Conservation (phyloP, 2,888 invertebrate genomes). For the Acleris emargana region DNA sequence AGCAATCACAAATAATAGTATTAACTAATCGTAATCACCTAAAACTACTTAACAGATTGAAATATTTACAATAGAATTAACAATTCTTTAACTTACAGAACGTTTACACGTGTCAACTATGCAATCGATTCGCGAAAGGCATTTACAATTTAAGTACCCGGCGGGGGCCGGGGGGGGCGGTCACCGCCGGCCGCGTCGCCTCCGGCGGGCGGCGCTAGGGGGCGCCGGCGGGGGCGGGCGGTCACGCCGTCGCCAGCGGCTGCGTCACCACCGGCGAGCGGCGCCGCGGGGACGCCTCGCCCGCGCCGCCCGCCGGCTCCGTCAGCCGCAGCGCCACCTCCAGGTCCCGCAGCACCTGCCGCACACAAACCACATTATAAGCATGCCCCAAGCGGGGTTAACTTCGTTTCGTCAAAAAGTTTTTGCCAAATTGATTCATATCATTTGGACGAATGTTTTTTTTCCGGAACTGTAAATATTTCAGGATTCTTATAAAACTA, state of each 20-base stretch:
- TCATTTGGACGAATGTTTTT: too few relatives aligned
- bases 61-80: conserved; percentile 82
- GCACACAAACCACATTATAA: background rate
- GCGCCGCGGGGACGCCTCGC: conserved; percentile 73
- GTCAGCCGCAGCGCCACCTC: conserved; percentile 91
- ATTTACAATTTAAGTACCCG: conserved; percentile 42
- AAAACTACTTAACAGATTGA: conserved; percentile 82
- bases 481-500: too few relatives aligned
- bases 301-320: conserved; percentile 65
- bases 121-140: conserved; percentile 45
- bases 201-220: conserved; percentile 69
- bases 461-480: too few relatives aligned
- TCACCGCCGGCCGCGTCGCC: conserved; percentile 78
- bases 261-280: conserved; percentile 82
- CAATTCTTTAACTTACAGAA: conserved; percentile 63
- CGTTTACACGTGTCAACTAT: conserved; percentile 47
- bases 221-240: conserved; percentile 81
- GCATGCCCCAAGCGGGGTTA: too few relatives aligned
- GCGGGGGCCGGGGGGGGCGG: conserved; percentile 82
- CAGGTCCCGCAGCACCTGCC: conserved; percentile 92
- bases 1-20: conserved; percentile 81
- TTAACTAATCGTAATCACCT: conserved; percentile 79
- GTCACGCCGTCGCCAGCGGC: conserved; percentile 74
- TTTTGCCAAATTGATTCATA: too few relatives aligned
- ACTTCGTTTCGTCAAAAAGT: too few relatives aligned